These are phyloP conservation scores for Varroa destructor DNA, from an alignment of 1,140 invertebrate genomes.

Conservation along the genomic window DNA sequence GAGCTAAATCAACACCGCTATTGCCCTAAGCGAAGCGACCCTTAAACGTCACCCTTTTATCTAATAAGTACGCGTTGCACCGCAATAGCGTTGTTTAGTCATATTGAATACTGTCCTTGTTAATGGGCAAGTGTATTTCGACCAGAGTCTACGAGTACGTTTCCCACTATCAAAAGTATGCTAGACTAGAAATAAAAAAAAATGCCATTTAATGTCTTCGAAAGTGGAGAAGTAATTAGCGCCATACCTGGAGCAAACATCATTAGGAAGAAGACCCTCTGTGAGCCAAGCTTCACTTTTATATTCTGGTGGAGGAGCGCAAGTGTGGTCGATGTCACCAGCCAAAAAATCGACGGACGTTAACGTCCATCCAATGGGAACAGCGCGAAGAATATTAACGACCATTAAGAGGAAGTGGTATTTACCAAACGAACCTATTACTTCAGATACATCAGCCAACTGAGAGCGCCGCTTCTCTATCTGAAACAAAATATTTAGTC, in stretches of 20 bases:
- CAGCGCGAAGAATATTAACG: conserved; percentile 9
- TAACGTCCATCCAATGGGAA: conserved; percentile 15
- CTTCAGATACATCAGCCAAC: conserved; percentile 4
- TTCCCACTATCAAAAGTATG: no score
- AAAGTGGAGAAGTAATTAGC: no score
- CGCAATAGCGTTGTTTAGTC: no score
- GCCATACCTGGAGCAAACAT: background rate
- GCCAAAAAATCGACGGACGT: conserved; percentile 27
- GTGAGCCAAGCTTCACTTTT: background rate
- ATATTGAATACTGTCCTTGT: no score
- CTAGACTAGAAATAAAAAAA: no score
- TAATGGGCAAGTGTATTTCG: no score
- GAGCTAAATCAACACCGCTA: no score
- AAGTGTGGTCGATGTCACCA: conserved; percentile 8
- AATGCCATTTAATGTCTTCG: no score
- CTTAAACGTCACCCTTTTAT: no score
- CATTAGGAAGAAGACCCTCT: background rate
- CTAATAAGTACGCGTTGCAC: no score
- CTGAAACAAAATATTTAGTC: conserved; percentile 7
- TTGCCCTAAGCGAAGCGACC: no score
- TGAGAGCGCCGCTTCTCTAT: background rate
- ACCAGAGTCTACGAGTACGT: no score
- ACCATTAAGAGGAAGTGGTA: conserved; percentile 15
- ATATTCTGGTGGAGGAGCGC: conserved; percentile 6
- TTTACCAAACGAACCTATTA: background rate